Evolutionary conservation across 1,140 invertebrate species (phyloP).

Genomic region (Adelges cooleyi): DNA sequence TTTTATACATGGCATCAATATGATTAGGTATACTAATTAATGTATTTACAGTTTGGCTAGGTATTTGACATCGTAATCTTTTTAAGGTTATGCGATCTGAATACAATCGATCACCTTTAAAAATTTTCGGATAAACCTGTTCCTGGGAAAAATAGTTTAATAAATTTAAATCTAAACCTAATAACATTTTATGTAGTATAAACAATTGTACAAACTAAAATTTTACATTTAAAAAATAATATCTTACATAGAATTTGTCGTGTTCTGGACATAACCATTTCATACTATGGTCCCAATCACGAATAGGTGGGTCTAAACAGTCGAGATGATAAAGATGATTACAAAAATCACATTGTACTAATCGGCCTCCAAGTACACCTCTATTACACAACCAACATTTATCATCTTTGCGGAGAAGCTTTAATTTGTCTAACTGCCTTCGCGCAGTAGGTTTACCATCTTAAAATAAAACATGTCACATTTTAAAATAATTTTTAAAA

Average conservation of each 20-base stretch:
- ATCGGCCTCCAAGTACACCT: constrained; percentile 4
- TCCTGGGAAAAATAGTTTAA: background rate
- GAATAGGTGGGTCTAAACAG: constrained; percentile 76
- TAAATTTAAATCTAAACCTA: no score
- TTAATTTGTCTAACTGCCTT: constrained; percentile 9
- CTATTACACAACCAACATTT: constrained; percentile 5
- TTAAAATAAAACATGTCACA: background rate
- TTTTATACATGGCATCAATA: background rate
- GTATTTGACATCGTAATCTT: background rate
- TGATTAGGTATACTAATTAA: background rate
- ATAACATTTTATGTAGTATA: no score
- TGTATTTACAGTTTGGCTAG: background rate
- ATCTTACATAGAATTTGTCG: background rate
- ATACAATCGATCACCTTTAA: background rate
- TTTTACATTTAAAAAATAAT: no score
- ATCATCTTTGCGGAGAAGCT: constrained; percentile 5
- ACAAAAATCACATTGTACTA: constrained; percentile 72
- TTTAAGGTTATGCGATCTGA: background rate
- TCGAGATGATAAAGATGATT: constrained; percentile 81
- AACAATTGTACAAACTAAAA: no score
- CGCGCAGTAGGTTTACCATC: background rate
- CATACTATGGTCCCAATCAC: constrained; percentile 25
- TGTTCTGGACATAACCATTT: constrained; percentile 11
- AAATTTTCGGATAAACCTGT: background rate
- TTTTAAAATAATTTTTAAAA: no score